Percentiles rank a stretch among this genome's conserved stretches.
Evolutionary conservation across 2,888 invertebrate genomes (phyloP).

Genomic region (Nycteola revayana): DNA sequence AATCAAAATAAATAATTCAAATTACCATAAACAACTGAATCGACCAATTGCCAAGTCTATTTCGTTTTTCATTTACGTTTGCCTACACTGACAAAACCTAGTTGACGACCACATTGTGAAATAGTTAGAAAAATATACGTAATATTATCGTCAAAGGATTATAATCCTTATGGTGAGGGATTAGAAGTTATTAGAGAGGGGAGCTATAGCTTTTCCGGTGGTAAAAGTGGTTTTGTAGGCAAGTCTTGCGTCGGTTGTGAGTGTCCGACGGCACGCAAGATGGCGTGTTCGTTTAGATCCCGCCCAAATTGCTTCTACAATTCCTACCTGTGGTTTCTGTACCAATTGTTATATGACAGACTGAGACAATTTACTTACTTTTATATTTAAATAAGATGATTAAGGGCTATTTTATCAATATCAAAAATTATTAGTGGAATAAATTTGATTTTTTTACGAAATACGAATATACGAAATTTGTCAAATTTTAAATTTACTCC

Average conservation of each 20-base stretch:
- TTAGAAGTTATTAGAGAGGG: slow-evolving; percentile 38
- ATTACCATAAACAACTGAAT: slow-evolving; percentile 39
- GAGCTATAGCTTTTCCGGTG: slow-evolving; percentile 51
- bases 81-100: slow-evolving; percentile 32
- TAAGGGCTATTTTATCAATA: no score
- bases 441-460: no score
- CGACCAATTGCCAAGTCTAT: slow-evolving; percentile 44
- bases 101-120: slow-evolving; percentile 13
- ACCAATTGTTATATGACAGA: slow-evolving; percentile 33
- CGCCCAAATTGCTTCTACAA: slow-evolving; percentile 41
- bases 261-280: slow-evolving; percentile 67
- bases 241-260: slow-evolving; percentile 48
- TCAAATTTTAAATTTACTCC: no score
- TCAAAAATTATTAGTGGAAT: no score
- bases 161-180: slow-evolving; percentile 27
- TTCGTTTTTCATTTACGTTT: slow-evolving; percentile 41
- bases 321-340: slow-evolving; percentile 44
- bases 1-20: slow-evolving; percentile 41
- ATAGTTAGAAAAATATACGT: slow-evolving; percentile 14
- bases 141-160: slow-evolving; percentile 18
- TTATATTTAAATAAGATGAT: slow-evolving; percentile 17
- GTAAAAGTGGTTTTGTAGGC: slow-evolving; percentile 49
- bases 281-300: slow-evolving; percentile 58
- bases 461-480: no score
- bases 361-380: no score